These are phyloP conservation scores for Percopsis omiscomaycus DNA, from an alignment of 2,797 vertebrate genomes.

Conservation along the genomic window DNA sequence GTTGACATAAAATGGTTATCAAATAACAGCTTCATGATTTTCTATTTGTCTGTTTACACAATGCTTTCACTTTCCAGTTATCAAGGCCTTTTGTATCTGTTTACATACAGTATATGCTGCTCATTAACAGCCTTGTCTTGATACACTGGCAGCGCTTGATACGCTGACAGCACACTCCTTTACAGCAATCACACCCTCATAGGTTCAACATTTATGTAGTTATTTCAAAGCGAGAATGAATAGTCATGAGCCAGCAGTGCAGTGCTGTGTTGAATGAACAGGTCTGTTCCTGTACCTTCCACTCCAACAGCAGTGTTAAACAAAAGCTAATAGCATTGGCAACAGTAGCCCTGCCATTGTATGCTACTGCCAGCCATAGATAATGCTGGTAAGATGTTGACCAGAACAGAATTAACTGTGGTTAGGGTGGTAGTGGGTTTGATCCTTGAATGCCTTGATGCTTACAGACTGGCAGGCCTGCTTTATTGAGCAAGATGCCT, in stretches of 20 bases:
- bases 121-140: not conserved
- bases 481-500: too few species aligned
- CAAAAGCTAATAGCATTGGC: slow-evolving; percentile 62
- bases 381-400: too few species aligned
- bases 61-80: too few species aligned
- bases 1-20: too few species aligned
- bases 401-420: not conserved
- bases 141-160: not conserved
- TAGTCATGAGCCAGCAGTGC: slow-evolving; percentile 10
- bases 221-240: too few species aligned
- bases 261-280: slow-evolving; percentile 29
- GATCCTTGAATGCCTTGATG: not conserved
- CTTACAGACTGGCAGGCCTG: too few species aligned
- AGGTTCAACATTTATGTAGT: slow-evolving; percentile 33
- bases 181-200: not conserved
- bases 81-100: too few species aligned
- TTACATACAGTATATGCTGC: not conserved
- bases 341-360: slow-evolving; percentile 56
- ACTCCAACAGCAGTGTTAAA: slow-evolving; percentile 54
- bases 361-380: slow-evolving; percentile 29
- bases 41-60: too few species aligned
- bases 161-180: slow-evolving; percentile 20
- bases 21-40: too few species aligned
- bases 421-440: not conserved
- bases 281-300: slow-evolving; percentile 58